Conservation (phyloP, 2,797 vertebrate species). For the Anomalospiza imberbis region DNA sequence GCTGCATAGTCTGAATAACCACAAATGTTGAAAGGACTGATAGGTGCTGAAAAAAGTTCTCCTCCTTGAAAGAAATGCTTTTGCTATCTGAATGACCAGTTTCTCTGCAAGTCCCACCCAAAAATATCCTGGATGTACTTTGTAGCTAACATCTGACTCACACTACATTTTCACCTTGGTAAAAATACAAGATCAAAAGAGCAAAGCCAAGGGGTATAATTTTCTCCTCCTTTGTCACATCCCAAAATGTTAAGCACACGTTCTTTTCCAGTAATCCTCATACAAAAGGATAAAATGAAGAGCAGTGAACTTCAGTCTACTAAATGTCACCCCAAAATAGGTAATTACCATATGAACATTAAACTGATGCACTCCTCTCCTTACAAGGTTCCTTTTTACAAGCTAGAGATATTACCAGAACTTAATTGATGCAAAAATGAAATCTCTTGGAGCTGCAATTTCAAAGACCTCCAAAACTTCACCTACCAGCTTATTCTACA, state of each 20-base stretch:
- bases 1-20: background rate
- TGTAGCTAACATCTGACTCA: background rate
- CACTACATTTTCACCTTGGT: constrained; percentile 39
- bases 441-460: background rate
- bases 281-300: constrained; percentile 53
- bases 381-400: constrained; percentile 43
- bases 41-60: background rate
- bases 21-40: background rate
- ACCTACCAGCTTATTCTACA: background rate
- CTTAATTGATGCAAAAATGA: constrained; percentile 30
- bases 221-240: constrained; percentile 59
- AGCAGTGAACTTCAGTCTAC: constrained; percentile 62
- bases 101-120: background rate
- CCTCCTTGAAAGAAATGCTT: background rate
- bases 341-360: constrained; percentile 67
- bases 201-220: constrained; percentile 53
- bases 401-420: constrained; percentile 36
- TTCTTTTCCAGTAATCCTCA: constrained; percentile 29
- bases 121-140: background rate
- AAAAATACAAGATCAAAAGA: constrained; percentile 55
- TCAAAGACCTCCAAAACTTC: background rate
- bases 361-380: constrained; percentile 39
- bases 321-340: constrained; percentile 74
- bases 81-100: background rate
- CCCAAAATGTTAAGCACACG: constrained; percentile 52